These are phyloP conservation scores for Clarias platycephalus DNA, from an alignment of 2,797 vertebrate species.

Conservation along the genomic window DNA sequence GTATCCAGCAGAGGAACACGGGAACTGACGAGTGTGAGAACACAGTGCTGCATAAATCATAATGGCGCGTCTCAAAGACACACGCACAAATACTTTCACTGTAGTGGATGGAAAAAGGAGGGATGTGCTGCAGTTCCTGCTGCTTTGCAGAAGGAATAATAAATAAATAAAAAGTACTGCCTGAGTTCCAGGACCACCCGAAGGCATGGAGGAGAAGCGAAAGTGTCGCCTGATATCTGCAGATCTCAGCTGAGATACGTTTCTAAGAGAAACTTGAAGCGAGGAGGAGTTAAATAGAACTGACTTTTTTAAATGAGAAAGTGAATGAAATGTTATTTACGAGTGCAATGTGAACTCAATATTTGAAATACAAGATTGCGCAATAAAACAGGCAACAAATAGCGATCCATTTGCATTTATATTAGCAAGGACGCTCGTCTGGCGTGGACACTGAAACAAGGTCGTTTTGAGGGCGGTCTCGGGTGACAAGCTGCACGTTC, in stretches of 20 bases:
- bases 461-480: not conserved
- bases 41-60: slow-evolving; percentile 69
- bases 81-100: slow-evolving; percentile 66
- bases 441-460: slow-evolving; percentile 27
- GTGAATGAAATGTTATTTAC: not conserved
- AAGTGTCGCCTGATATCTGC: slow-evolving; percentile 36
- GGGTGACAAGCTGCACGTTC: slow-evolving; percentile 57
- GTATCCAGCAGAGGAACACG: slow-evolving; percentile 55
- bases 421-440: not conserved
- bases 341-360: not conserved
- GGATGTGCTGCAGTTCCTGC: slow-evolving; percentile 61
- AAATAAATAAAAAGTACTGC: slow-evolving; percentile 45
- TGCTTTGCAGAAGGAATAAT: slow-evolving; percentile 19
- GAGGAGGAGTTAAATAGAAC: not conserved
- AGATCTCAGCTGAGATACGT: slow-evolving; percentile 51
- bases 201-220: slow-evolving; percentile 51
- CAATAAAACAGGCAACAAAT: not conserved
- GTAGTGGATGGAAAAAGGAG: slow-evolving; percentile 51
- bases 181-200: slow-evolving; percentile 54
- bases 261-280: not conserved
- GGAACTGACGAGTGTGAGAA: slow-evolving; percentile 51
- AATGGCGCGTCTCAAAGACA: slow-evolving; percentile 66
- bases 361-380: not conserved
- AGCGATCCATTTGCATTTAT: slow-evolving; percentile 13
- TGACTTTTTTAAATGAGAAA: not conserved